Percentiles rank a stretch among this genome's conserved stretches.
These are phyloP conservation scores for Pitta sordida DNA, from an alignment of 2,113 vertebrate species.

Conservation along the genomic window DNA sequence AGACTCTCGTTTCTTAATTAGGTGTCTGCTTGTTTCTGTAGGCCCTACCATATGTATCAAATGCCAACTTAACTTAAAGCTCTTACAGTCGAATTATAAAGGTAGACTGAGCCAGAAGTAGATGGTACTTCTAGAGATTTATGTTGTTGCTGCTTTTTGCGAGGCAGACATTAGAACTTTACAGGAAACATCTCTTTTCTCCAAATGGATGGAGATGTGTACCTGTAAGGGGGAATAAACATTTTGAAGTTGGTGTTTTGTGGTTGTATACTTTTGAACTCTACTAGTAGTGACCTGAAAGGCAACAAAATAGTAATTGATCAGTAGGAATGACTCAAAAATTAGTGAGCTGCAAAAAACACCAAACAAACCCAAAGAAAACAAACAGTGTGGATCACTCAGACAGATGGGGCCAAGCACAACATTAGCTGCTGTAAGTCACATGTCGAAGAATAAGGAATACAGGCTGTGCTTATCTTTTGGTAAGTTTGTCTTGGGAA, in stretches of 20 bases:
- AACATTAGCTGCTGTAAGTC: conserved; percentile 15
- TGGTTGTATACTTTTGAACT: not conserved
- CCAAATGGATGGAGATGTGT: not conserved
- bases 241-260: not conserved
- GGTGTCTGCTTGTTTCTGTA: not conserved
- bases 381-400: not conserved
- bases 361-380: not conserved
- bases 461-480: conserved; percentile 11
- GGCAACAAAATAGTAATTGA: not conserved
- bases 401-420: conserved; percentile 1
- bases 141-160: not conserved
- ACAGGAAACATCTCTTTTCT: not conserved
- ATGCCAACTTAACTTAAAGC: not conserved
- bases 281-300: not conserved
- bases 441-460: conserved; percentile 2
- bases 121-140: not conserved
- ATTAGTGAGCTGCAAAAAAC: not conserved
- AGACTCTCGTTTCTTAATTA: not conserved
- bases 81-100: not conserved
- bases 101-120: not conserved
- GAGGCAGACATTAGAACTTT: not conserved
- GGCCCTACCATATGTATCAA: no score
- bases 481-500: not conserved
- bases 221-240: not conserved
- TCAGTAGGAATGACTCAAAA: not conserved